Base-by-base conservation (phyloP, 2,113 vertebrate species). In the Carassius gibelio region DNA sequence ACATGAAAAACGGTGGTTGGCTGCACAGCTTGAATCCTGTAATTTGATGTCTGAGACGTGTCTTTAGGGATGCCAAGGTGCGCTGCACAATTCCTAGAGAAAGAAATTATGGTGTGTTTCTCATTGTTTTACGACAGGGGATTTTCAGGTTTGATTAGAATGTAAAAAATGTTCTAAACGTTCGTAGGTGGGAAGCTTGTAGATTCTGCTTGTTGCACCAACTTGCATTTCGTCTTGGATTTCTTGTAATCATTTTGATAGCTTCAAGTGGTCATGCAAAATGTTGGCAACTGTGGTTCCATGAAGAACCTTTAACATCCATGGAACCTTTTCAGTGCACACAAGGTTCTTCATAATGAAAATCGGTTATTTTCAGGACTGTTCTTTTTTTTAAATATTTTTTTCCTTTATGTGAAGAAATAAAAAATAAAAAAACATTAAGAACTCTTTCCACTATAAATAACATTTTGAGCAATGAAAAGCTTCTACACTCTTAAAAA, bases 61-160 rank as follows among this genome's bases (percentile, higher is more conserved):
- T 89, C 45, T 81, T 90, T 87, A 90, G 74, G 36, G 6, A 55
- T 1, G 17, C 76, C 77, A 78, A 85, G 87, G 84, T 88, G 87
- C 55, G 34, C 64, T 36, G 36, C 52, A 34, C 45, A 84, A 72
- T 62, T 82, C 50, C 45, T 11, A 62, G 61, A 26, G 61, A 68
- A 61, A 68, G 38, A 78, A 50, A 48, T 17, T 4, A 17, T 34
- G 57, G 74, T 36, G 59, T 45, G n/a, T n/a, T 64, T 57, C 59
- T 82, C 26, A 45, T 76, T 77, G 62, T 77, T 87, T 77, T 82
- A 82, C 15, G 74, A 66, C 42, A 38, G 83, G 66, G 83, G 59
- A 55, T 52, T 52, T 77, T 30, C 42, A 82, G 6, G 68, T 17
- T 0, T 34, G 55, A 85, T 85, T 72, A 61, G 72, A 72, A 75